These are phyloP conservation scores for Picus viridis DNA, from an alignment of 2,797 vertebrate genomes.

Conservation along the genomic window DNA sequence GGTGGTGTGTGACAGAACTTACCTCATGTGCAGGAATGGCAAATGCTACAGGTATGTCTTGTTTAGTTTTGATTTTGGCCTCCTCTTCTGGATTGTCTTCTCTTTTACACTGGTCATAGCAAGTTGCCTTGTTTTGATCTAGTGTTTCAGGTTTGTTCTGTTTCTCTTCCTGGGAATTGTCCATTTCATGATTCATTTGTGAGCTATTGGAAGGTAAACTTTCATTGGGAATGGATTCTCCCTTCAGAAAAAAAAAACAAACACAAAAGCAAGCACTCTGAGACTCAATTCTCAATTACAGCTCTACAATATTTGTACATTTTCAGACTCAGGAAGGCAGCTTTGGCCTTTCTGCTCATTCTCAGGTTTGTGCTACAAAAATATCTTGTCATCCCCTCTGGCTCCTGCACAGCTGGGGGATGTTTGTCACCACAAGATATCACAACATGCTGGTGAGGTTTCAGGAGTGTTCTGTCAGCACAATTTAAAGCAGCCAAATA, in stretches of 20 bases:
- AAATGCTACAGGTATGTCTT: conserved; percentile 64
- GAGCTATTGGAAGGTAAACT: conserved; percentile 75
- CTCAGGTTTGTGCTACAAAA: not conserved
- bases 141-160: conserved; percentile 41
- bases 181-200: conserved; percentile 77
- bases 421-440: not conserved
- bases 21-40: conserved; percentile 55
- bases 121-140: conserved; percentile 76
- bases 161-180: conserved; percentile 69
- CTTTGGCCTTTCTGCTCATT: not conserved
- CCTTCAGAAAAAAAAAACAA: conserved; percentile 5
- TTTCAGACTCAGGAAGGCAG: not conserved
- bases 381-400: not conserved
- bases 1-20: not conserved
- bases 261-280: not conserved
- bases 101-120: conserved; percentile 77
- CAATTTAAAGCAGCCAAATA: not conserved
- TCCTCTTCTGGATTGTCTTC: conserved; percentile 20
- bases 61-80: conserved; percentile 59
- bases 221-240: conserved; percentile 5
- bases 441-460: not conserved
- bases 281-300: not conserved
- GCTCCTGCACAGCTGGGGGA: not conserved
- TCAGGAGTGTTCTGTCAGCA: not conserved
- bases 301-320: not conserved